Evolutionary conservation across 2,113 vertebrate species (phyloP).

Genomic region (Oryzias curvinotus): DNA sequence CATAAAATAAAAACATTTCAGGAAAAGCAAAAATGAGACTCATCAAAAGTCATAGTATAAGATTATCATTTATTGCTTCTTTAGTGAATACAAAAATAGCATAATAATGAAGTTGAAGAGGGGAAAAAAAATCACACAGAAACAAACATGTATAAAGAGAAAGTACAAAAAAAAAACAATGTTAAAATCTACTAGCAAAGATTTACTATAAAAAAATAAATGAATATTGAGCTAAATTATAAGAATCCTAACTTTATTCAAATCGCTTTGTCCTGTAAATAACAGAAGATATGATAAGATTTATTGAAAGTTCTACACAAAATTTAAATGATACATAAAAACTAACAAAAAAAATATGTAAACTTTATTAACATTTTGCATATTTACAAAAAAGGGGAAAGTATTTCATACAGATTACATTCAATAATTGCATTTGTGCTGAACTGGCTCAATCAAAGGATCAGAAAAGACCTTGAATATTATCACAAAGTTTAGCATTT

Average conservation of each 20-base stretch:
- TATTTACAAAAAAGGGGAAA: constrained; percentile 82
- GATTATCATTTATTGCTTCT: constrained; percentile 73
- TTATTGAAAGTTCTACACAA: constrained; percentile 67
- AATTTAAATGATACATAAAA: constrained; percentile 72
- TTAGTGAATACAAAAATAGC: constrained; percentile 69
- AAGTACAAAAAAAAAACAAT: constrained; percentile 28
- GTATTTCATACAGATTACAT: constrained; percentile 76
- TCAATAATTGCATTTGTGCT: constrained; percentile 76
- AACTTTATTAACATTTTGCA: constrained; percentile 69
- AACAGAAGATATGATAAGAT: constrained; percentile 35
- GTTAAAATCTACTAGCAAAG: constrained; percentile 32
- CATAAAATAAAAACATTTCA: neutral
- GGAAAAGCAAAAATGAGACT: neutral
- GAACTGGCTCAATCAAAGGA: constrained; percentile 63
- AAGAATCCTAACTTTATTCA: constrained; percentile 30
- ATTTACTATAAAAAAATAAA: constrained; percentile 33
- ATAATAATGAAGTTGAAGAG: constrained; percentile 26
- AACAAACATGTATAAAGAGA: constrained; percentile 26
- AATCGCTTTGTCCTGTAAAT: constrained; percentile 41
- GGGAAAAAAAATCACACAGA: constrained; percentile 31
- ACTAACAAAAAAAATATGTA: constrained; percentile 70
- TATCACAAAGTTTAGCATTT: constrained; percentile 21
- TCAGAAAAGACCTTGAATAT: constrained; percentile 24
- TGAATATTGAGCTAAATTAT: constrained; percentile 38
- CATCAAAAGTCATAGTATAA: neutral